Conservation (phyloP, 1,140 invertebrate genomes). For the Gonioctena quinquepunctata region DNA sequence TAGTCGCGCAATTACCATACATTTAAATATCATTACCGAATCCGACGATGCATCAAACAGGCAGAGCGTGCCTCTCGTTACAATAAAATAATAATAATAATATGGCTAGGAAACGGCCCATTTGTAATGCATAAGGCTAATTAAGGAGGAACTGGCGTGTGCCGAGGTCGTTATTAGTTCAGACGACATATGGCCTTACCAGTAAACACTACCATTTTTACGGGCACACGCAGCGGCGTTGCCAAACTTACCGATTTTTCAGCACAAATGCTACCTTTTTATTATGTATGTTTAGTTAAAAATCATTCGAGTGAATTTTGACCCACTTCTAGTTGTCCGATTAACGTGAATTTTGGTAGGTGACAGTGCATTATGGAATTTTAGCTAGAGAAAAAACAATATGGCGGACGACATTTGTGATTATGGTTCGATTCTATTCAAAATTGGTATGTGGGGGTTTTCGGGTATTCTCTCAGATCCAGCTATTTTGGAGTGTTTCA, state of each 20-base stretch:
- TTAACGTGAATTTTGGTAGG: too few relatives aligned
- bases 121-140: not conserved
- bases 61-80: not conserved
- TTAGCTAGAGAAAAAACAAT: too few relatives aligned
- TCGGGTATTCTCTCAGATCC: too few relatives aligned
- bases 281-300: not conserved
- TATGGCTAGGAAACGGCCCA: not conserved
- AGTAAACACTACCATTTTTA: not conserved
- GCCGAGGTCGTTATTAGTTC: not conserved
- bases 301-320: too few relatives aligned
- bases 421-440: too few relatives aligned
- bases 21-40: not conserved
- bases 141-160: not conserved
- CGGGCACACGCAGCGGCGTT: not conserved
- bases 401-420: too few relatives aligned
- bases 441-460: too few relatives aligned
- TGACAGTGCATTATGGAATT: too few relatives aligned
- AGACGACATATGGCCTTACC: not conserved
- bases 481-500: too few relatives aligned
- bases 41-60: not conserved
- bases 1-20: not conserved
- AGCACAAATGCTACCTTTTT: not conserved
- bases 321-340: too few relatives aligned
- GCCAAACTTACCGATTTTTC: not conserved
- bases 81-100: not conserved